These are phyloP conservation scores for Miniopterus natalensis DNA, from an alignment of 2,113 vertebrate genomes.

Conservation along the genomic window DNA sequence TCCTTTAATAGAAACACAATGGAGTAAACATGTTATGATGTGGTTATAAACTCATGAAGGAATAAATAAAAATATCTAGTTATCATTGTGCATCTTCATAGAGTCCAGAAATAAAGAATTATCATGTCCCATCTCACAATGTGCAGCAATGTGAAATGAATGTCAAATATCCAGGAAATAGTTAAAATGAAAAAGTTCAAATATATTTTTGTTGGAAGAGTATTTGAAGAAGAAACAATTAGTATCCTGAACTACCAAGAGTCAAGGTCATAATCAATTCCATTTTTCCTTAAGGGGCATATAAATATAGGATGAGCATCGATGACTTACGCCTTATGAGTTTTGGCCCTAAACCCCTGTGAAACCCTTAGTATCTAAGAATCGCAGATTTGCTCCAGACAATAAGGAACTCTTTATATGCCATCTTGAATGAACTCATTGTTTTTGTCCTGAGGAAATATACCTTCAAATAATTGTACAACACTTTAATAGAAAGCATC, in stretches of 20 bases:
- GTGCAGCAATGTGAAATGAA: neutral
- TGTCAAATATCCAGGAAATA: neutral
- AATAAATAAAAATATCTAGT: neutral
- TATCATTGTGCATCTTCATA: neutral
- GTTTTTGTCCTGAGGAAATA: neutral
- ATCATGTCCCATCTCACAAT: neutral
- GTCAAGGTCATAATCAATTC: neutral
- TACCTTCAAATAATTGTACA: neutral
- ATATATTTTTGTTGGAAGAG: neutral
- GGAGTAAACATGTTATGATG: neutral
- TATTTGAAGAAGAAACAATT: neutral
- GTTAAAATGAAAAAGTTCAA: slow-evolving; percentile 6
- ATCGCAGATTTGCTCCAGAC: neutral
- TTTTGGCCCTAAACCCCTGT: neutral
- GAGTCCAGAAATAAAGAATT: neutral
- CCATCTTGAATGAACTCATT: neutral
- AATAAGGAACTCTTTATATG: neutral
- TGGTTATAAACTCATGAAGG: neutral
- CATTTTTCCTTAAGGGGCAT: neutral
- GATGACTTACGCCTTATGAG: neutral
- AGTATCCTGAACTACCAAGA: neutral
- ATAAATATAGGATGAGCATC: neutral
- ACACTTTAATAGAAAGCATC: neutral
- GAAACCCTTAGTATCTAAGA: neutral
- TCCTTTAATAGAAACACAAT: slow-evolving; percentile 2